These are phyloP conservation scores for Diadophis punctatus DNA, from an alignment of 2,113 vertebrate species.

Conservation along the genomic window DNA sequence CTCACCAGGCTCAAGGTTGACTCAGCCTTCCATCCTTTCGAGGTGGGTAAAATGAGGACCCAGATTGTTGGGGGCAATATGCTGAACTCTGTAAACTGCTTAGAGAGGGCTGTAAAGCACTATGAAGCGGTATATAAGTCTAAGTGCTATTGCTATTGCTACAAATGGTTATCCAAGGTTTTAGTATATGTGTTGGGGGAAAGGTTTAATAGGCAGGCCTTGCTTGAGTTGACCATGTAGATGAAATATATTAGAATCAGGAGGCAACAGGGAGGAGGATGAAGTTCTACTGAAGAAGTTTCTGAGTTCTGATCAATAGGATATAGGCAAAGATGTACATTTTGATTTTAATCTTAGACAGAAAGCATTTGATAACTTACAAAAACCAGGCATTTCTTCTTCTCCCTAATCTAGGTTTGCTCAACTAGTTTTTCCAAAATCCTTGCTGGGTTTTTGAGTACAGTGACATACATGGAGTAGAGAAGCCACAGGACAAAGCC, in stretches of 20 bases:
- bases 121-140: no score
- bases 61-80: no score
- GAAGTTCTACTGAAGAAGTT: neutral
- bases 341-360: neutral
- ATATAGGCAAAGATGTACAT: neutral
- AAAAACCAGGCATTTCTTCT: neutral
- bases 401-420: neutral
- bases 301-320: neutral
- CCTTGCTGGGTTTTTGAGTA: neutral
- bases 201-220: neutral
- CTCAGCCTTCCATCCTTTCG: no score
- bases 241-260: neutral
- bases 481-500: neutral
- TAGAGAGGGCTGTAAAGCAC: no score
- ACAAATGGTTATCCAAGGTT: neutral
- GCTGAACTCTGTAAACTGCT: no score
- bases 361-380: neutral
- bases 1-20: no score
- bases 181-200: constrained; percentile 16
- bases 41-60: no score
- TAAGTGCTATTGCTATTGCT: no score
- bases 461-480: neutral
- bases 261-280: neutral
- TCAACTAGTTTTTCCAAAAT: neutral
- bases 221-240: neutral